Percentiles rank a stretch among this genome's conserved stretches.
phyloP scores from a whole-genome alignment of 2,113 vertebrate genomes.

The Falco punctatus region DNA sequence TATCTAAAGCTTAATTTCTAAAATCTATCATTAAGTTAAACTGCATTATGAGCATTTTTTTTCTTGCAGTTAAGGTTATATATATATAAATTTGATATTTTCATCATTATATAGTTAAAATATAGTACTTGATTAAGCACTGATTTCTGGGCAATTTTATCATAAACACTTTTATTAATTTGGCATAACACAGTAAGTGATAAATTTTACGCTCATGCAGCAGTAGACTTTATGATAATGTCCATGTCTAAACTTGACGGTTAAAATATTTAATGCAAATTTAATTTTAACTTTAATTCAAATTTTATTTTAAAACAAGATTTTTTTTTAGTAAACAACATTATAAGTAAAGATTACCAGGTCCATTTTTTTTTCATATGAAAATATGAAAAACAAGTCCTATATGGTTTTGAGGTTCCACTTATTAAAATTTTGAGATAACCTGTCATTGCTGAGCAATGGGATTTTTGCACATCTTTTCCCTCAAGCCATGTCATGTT shows the following conservation, averaged over 20 bases:
- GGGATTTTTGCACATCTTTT: not conserved
- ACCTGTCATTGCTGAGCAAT: not conserved
- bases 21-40: not conserved
- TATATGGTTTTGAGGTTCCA: not conserved
- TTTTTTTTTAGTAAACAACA: not conserved
- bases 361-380: not conserved
- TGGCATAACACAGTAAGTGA: not conserved
- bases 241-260: not conserved
- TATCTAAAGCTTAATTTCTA: not conserved
- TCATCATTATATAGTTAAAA: not conserved
- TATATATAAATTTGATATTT: not conserved
- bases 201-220: not conserved
- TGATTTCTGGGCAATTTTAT: not conserved
- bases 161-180: not conserved
- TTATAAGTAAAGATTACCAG: not conserved
- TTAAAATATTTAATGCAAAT: not conserved
- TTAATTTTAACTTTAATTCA: not conserved
- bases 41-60: not conserved
- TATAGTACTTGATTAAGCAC: not conserved
- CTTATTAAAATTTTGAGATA: not conserved
- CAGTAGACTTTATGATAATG: not conserved
- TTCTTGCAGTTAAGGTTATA: not conserved
- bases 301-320: not conserved
- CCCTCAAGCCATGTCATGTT: not conserved
- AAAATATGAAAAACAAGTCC: not conserved